Base-by-base conservation (phyloP, 2,113 vertebrate species). In the Chaetops frenatus region DNA sequence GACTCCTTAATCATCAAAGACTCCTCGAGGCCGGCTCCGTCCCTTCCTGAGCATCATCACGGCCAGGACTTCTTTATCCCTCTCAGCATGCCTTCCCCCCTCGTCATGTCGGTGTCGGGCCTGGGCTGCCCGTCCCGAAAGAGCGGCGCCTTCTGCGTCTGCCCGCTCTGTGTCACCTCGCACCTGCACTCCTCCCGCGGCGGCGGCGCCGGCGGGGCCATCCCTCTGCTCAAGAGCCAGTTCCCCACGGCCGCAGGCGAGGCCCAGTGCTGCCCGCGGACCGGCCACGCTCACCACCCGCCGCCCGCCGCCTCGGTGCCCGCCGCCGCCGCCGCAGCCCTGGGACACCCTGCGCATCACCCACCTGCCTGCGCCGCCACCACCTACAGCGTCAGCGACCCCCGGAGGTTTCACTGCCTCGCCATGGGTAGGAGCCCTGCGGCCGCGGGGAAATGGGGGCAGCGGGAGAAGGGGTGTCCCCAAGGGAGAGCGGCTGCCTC, bases 1-100 rank as follows among this genome's bases (percentile, higher is more conserved):
- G 99, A 99, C 94, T 99, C 99, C 87, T 98, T 99, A 94, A 99
- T 99, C 94, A 98, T 99, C 98, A 99, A 99, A 98, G 99, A 99
- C 86, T 97, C 98, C n/a, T 98, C 98, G 66, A 97, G 99, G 94
- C 98, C 98, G 19, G 97, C 98, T 81, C 98, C 98, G 12, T 81
- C 96, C 51, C 90, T 97, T 84, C 97, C 98, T 4, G 98, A 98
- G 66, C 95, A 98, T 56, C 98, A 99, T 51, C 99, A 98, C 95
- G 97, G 97, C 47, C 99, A 99, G 92, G 99, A 99, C 96, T 99
- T 99, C 97, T 98, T 99, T 81, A 98, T 99, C 62, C 99, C 99
- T 45, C 98, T 99, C 95, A 98, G 98, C 98, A 97, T 99, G 98
- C 99, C 99, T 66, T 98, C 99, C 24, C 98, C 99, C 8, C 93